Percentiles rank a stretch among this genome's conserved stretches.
These are phyloP conservation scores for Athetis lepigone DNA, from an alignment of 2,888 invertebrate genomes.

Conservation along the genomic window DNA sequence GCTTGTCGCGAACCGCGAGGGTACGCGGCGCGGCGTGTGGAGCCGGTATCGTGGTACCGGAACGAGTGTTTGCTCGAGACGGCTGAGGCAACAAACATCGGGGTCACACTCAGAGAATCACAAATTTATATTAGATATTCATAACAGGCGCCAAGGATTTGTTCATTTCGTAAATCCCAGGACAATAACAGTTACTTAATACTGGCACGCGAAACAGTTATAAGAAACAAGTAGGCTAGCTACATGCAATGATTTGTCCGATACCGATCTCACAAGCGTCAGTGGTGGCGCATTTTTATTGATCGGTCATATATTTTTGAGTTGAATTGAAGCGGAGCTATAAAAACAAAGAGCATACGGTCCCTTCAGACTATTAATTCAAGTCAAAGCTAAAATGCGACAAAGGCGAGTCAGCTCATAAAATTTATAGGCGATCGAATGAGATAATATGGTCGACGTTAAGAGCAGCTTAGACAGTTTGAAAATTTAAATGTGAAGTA, in stretches of 20 bases:
- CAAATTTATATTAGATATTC: slow-evolving; percentile 90
- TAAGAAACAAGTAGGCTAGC: slow-evolving; percentile 58
- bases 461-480: slow-evolving; percentile 91
- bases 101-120: slow-evolving; percentile 88
- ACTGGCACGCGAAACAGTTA: slow-evolving; percentile 73
- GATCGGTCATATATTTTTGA: slow-evolving; percentile 62
- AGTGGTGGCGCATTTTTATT: slow-evolving; percentile 54
- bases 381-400: slow-evolving; percentile 85
- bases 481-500: slow-evolving; percentile 91
- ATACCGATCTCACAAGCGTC: slow-evolving; percentile 28
- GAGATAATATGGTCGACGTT: slow-evolving; percentile 91
- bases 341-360: slow-evolving; percentile 78
- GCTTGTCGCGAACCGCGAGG: slow-evolving; percentile 56
- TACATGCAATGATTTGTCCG: slow-evolving; percentile 39
- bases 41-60: slow-evolving; percentile 78
- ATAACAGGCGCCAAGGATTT: slow-evolving; percentile 86
- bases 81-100: slow-evolving; percentile 87
- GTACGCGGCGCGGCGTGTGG: slow-evolving; percentile 52
- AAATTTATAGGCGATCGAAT: slow-evolving; percentile 91
- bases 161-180: slow-evolving; percentile 84
- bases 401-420: slow-evolving; percentile 89
- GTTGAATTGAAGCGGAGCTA: slow-evolving; percentile 65
- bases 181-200: slow-evolving; percentile 77
- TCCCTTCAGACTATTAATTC: slow-evolving; percentile 85
- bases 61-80: slow-evolving; percentile 83